Conservation (phyloP, 2,113 vertebrate genomes). For the Vanacampus margaritifer region DNA sequence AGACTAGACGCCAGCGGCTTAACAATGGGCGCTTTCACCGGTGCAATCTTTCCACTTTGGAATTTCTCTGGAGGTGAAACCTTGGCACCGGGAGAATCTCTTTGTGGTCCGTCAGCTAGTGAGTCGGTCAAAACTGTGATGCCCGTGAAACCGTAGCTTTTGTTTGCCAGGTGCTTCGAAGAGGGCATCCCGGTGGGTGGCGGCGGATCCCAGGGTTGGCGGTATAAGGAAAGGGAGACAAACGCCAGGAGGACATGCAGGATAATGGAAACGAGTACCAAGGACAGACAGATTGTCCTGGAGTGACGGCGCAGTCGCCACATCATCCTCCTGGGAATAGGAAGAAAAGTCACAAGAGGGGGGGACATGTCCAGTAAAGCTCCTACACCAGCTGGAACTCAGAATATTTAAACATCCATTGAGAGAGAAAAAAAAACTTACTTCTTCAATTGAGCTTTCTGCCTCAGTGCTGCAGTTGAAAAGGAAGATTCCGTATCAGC, state of each 20-base stretch:
- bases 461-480: background rate
- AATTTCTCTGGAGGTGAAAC: slow-evolving; percentile 3
- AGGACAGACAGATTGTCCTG: slow-evolving; percentile 65
- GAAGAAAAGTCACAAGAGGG: background rate
- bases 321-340: slow-evolving; percentile 44
- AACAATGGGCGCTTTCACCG: rapidly evolving
- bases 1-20: slow-evolving; percentile 20
- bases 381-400: background rate
- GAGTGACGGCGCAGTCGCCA: slow-evolving; percentile 60
- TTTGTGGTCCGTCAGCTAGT: background rate
- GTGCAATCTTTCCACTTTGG: background rate
- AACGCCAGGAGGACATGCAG: slow-evolving; percentile 71
- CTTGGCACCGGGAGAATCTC: slow-evolving; percentile 14
- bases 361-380: background rate
- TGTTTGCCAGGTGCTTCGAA: slow-evolving; percentile 21
- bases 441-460: background rate
- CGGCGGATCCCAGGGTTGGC: slow-evolving; percentile 38
- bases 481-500: background rate
- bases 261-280: slow-evolving; percentile 65
- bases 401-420: background rate
- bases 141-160: slow-evolving; percentile 13
- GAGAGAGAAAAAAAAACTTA: slow-evolving; percentile 11
- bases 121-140: slow-evolving; percentile 1
- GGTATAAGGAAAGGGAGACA: slow-evolving; percentile 35
- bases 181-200: slow-evolving; percentile 9